Percentiles rank a stretch among this genome's conserved stretches.
Evolutionary conservation across 2,797 vertebrate genomes (phyloP).

Genomic region (Onychomys torridus): DNA sequence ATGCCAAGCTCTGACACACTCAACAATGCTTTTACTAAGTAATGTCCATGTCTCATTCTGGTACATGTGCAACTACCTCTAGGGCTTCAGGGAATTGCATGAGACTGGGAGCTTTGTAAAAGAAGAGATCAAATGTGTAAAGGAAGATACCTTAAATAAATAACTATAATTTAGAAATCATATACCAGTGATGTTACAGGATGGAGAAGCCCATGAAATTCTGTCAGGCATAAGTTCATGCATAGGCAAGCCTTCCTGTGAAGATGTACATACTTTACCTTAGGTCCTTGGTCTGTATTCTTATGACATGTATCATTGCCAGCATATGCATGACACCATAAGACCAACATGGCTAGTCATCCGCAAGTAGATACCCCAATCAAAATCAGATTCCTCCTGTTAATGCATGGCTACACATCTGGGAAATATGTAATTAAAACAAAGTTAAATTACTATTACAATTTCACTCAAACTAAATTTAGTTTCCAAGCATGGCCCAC

Average conservation of each 20-base stretch:
- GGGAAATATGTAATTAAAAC: background rate
- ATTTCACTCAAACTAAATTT: background rate
- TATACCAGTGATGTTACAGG: background rate
- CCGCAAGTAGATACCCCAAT: background rate
- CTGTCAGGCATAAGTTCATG: background rate
- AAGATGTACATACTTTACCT: background rate
- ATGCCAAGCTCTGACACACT: no score
- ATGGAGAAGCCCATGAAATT: background rate
- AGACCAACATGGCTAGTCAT: background rate
- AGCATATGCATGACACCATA: background rate
- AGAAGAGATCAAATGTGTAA: background rate
- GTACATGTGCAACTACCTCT: background rate
- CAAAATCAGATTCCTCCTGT: background rate
- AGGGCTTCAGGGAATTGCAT: background rate
- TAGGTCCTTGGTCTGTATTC: no score
- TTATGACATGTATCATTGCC: no score
- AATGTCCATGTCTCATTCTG: background rate
- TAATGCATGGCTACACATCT: background rate
- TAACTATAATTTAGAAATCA: background rate
- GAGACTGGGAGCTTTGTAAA: background rate
- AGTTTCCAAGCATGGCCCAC: background rate
- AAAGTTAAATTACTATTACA: background rate
- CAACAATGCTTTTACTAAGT: background rate
- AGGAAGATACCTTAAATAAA: background rate
- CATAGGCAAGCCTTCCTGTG: background rate